Conservation (phyloP, 2,888 invertebrate genomes). For the Nebria brevicollis region DNA sequence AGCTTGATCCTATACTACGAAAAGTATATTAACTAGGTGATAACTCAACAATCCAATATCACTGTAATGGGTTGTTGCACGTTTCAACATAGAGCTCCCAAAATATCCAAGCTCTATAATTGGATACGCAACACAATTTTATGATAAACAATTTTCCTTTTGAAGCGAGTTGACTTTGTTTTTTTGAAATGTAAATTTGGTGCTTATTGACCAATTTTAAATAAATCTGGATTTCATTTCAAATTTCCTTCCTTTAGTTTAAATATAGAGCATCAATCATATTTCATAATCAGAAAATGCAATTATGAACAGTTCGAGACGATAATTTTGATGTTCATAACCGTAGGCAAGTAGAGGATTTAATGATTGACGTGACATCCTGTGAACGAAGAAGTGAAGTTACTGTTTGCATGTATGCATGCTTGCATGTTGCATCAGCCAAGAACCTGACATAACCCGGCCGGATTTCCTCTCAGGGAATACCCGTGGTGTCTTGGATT, state of each 20-base stretch:
- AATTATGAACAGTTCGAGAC: neutral
- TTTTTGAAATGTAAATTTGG: no score
- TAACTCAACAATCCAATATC: neutral
- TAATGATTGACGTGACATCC: slow-evolving; percentile 15
- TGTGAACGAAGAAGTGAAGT: neutral
- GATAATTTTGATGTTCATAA: neutral
- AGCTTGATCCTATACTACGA: neutral
- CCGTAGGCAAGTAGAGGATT: neutral
- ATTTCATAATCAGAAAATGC: neutral
- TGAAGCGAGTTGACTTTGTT: no score
- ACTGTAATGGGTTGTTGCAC: no score
- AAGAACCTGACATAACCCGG: slow-evolving; percentile 14
- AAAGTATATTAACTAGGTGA: neutral
- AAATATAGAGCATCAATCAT: neutral
- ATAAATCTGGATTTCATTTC: no score
- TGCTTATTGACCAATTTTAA: no score
- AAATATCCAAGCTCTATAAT: no score
- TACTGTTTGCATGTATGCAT: slow-evolving; percentile 15
- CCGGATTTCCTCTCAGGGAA: slow-evolving; percentile 38
- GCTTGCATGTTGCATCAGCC: neutral
- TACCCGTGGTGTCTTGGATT: slow-evolving; percentile 28
- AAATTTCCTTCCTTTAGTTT: neutral
- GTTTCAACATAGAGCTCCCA: no score
- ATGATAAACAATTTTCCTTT: no score
- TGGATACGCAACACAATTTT: no score